Evolutionary conservation across 2,888 invertebrate genomes (phyloP), one percentile per base, ranked within the genome.

Genomic region (Vesta saturnalis): DNA sequence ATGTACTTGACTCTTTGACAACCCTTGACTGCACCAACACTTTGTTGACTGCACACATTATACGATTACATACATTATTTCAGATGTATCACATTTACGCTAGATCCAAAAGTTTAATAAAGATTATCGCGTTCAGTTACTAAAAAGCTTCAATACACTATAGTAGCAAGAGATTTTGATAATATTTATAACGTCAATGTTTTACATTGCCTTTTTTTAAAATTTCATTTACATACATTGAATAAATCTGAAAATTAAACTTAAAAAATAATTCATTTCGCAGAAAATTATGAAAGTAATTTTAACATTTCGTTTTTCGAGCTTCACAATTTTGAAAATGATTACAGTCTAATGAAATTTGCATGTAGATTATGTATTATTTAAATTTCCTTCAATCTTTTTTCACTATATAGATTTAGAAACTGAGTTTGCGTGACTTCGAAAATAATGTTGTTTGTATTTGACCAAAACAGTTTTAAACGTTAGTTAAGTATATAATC

Each of bases 61-160:
- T n/a, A n/a, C n/a, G n/a, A n/a, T n/a, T n/a, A n/a, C n/a, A n/a
- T n/a, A n/a, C n/a, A n/a, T n/a, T n/a, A n/a, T n/a, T n/a, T n/a
- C n/a, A n/a, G n/a, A n/a, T 60, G 60, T 52, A 60, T 22, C 39
- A 8, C 39, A 47, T 23, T 60, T 60, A 60, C 46, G n/a, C n/a
- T n/a, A n/a, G n/a, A n/a, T n/a, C n/a, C n/a, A n/a, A n/a, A n/a
- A n/a, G n/a, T n/a, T n/a, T n/a, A n/a, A n/a, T n/a, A n/a, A n/a
- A n/a, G n/a, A n/a, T n/a, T n/a, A n/a, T n/a, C n/a, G n/a, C n/a
- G n/a, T n/a, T n/a, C n/a, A n/a, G n/a, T n/a, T n/a, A n/a, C n/a
- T n/a, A n/a, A n/a, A n/a, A n/a, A n/a, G n/a, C n/a, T n/a, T n/a
- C n/a, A n/a, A n/a, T n/a, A n/a, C n/a, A n/a, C n/a, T n/a, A n/a